Percentiles rank a stretch among this genome's conserved stretches.
phyloP scores from a whole-genome alignment of 2,113 vertebrate species.

The Nesoenas mayeri region DNA sequence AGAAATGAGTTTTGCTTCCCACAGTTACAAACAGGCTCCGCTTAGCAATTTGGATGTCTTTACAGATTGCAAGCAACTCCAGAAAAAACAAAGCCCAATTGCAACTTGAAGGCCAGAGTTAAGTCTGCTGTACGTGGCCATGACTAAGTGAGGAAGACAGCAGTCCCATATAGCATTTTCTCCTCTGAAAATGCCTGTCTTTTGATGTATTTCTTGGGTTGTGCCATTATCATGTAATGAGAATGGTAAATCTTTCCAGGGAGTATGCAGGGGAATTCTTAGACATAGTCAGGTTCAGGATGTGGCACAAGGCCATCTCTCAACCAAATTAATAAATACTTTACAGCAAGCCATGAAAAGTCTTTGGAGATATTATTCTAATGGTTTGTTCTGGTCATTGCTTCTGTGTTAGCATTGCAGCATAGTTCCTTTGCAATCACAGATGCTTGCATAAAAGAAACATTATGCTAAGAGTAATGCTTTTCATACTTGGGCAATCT shows the following conservation, averaged over 20 bases:
- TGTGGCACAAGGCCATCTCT: slow-evolving; percentile 16
- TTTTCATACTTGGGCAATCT: slow-evolving; percentile 1
- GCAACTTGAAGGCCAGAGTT: background rate
- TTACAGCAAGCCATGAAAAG: background rate
- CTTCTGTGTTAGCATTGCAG: slow-evolving; percentile 12
- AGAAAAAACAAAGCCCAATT: slow-evolving; percentile 17
- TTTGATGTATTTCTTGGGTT: background rate
- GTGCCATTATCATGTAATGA: background rate
- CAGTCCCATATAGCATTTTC: background rate
- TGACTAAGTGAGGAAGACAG: background rate
- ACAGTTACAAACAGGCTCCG: background rate
- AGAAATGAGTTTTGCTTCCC: slow-evolving; percentile 35
- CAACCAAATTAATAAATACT: slow-evolving; percentile 49
- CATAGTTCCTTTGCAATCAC: slow-evolving; percentile 16
- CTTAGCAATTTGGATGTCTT: background rate
- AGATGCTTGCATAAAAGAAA: slow-evolving; percentile 18
- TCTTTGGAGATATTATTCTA: slow-evolving; percentile 24
- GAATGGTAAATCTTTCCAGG: background rate
- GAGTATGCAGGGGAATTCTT: background rate
- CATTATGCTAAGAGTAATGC: background rate
- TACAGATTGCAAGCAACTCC: background rate
- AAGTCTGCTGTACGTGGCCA: background rate
- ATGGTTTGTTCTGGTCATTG: slow-evolving; percentile 41
- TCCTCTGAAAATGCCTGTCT: background rate
- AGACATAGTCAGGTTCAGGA: background rate